These are phyloP conservation scores for Ellobius talpinus DNA, from an alignment of 2,113 vertebrate genomes.

Conservation along the genomic window DNA sequence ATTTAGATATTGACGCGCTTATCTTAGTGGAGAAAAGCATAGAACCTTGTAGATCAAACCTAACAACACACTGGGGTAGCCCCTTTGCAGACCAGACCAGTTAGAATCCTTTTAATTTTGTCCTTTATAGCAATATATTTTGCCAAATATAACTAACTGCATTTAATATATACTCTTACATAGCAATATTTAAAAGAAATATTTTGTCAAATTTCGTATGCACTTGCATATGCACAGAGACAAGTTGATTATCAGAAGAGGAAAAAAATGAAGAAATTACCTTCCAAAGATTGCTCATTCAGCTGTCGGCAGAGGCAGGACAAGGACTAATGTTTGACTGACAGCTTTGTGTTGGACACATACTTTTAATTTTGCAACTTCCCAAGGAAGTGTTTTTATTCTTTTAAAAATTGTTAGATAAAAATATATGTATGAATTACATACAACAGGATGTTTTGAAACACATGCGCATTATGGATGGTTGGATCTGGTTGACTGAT, in stretches of 20 bases:
- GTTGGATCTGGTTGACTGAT: background rate
- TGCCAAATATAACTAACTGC: background rate
- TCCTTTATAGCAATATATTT: slow-evolving; percentile 18
- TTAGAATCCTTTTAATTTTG: slow-evolving; percentile 10
- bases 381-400: slow-evolving; percentile 39
- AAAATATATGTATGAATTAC: background rate
- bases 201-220: background rate
- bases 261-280: background rate
- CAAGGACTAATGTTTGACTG: background rate
- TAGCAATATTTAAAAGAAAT: slow-evolving; percentile 34
- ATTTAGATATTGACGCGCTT: slow-evolving; percentile 25
- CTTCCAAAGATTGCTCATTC: slow-evolving; percentile 20
- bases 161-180: background rate
- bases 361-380: slow-evolving; percentile 44
- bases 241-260: background rate
- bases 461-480: background rate
- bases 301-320: background rate
- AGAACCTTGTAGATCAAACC: background rate
- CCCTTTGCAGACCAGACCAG: background rate
- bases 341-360: background rate
- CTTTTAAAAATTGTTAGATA: background rate
- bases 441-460: background rate
- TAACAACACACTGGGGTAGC: background rate
- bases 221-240: background rate
- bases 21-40: background rate